Evolutionary conservation across 2,797 vertebrate genomes (phyloP).

Genomic region (Miopithecus talapoin): DNA sequence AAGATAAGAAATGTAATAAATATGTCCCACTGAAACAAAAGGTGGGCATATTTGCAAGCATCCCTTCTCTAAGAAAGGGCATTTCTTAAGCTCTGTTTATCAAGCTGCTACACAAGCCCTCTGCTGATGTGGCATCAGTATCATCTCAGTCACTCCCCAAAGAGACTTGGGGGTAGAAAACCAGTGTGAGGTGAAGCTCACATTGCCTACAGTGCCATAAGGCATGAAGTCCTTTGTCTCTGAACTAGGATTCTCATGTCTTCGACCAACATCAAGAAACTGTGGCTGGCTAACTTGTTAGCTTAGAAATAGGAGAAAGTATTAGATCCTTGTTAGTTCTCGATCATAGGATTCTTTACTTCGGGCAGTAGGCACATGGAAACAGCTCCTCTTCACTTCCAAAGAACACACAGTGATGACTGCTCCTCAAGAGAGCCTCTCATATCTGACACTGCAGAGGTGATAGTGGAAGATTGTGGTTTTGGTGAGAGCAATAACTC

Average conservation of each 20-base stretch:
- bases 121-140: background rate
- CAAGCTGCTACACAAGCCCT: background rate
- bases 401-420: background rate
- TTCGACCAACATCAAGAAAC: no score
- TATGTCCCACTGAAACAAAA: background rate
- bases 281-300: background rate
- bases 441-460: background rate
- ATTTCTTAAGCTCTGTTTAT: background rate
- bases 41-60: background rate
- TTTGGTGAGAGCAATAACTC: background rate
- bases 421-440: background rate
- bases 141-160: no score
- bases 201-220: rapidly evolving
- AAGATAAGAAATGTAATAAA: background rate
- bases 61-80: no score
- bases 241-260: background rate
- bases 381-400: background rate
- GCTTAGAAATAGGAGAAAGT: background rate
- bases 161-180: background rate
- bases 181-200: background rate
- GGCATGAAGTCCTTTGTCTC: background rate
- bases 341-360: background rate
- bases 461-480: background rate
- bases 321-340: background rate
- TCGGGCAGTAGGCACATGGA: background rate